Percentiles rank a stretch among this genome's conserved stretches.
Evolutionary conservation across 2,797 vertebrate genomes (phyloP).

Genomic region (Bufotes viridis): DNA sequence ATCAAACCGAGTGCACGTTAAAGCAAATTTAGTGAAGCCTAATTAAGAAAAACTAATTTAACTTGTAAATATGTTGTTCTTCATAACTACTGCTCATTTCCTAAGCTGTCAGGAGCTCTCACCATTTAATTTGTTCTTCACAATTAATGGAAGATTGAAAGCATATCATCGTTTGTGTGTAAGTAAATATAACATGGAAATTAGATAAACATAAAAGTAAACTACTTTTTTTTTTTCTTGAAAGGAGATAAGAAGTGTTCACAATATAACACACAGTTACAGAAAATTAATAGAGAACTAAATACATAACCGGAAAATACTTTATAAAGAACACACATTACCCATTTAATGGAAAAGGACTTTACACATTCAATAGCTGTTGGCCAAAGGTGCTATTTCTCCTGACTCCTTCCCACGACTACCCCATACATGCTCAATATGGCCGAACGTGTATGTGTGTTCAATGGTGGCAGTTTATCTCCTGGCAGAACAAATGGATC

Average conservation of each 20-base stretch:
- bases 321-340: not conserved
- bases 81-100: constrained; percentile 30
- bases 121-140: constrained; percentile 51
- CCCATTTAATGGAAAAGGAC: not conserved
- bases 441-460: too few species aligned
- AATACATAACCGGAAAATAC: not conserved
- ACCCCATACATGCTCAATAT: too few species aligned
- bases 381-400: too few species aligned
- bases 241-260: constrained; percentile 3
- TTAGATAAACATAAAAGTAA: constrained; percentile 39
- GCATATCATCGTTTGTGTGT: constrained; percentile 25
- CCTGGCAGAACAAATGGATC: too few species aligned
- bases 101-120: constrained; percentile 33
- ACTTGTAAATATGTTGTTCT: constrained; percentile 49
- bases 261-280: constrained; percentile 7
- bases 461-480: too few species aligned
- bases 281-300: constrained; percentile 34
- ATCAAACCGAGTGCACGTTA: constrained; percentile 34
- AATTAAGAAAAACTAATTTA: constrained; percentile 52
- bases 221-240: constrained; percentile 14
- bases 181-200: constrained; percentile 45
- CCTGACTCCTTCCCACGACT: too few species aligned
- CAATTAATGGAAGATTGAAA: constrained; percentile 47
- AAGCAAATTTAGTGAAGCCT: constrained; percentile 37
- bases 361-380: too few species aligned